phyloP scores from a whole-genome alignment of 30 jellyfish, hydroid and myxozoan genomes.

The Nemopilema nomurai region DNA sequence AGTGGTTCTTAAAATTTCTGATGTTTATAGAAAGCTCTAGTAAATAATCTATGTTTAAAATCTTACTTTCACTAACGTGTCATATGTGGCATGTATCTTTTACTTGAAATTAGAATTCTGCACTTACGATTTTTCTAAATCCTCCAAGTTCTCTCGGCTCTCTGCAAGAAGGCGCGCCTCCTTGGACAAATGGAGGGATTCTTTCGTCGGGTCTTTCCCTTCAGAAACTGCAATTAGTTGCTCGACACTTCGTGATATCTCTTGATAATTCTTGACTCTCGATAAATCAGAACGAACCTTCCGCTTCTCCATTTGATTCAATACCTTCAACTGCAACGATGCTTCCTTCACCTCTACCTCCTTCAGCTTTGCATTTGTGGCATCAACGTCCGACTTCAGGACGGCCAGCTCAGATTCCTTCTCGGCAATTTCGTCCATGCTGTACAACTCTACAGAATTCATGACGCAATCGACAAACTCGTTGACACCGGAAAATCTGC shows the following conservation, averaged over 20 bases:
- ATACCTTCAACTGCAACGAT: constrained; percentile 26
- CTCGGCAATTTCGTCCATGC: constrained; percentile 58
- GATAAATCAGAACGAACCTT: constrained; percentile 42
- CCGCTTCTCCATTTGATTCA: constrained; percentile 42
- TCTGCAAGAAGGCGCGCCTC: constrained; percentile 66
- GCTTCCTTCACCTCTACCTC: constrained; percentile 56
- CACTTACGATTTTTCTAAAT: constrained; percentile 60
- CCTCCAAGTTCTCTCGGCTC: constrained; percentile 61
- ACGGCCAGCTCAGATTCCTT: constrained; percentile 52
- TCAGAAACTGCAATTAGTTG: constrained; percentile 60
- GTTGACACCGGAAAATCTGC: constrained; percentile 19
- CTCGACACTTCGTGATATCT: constrained; percentile 72
- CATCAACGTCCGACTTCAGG: constrained; percentile 12
- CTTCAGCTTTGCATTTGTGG: constrained; percentile 37
- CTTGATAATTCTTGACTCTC: constrained; percentile 57
- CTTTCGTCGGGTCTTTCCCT: constrained; percentile 60
- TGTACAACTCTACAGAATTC: constrained; percentile 49
- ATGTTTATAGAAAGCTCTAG: no score
- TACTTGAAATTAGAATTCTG: neutral
- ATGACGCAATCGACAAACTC: constrained; percentile 35
- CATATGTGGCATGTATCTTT: no score
- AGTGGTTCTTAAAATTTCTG: no score
- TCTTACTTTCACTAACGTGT: no score
- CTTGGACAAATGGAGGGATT: constrained; percentile 32
- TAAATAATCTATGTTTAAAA: no score